These are phyloP conservation scores for Dyspetes luteomarginatus DNA, from an alignment of 2,888 invertebrate species.

Conservation along the genomic window DNA sequence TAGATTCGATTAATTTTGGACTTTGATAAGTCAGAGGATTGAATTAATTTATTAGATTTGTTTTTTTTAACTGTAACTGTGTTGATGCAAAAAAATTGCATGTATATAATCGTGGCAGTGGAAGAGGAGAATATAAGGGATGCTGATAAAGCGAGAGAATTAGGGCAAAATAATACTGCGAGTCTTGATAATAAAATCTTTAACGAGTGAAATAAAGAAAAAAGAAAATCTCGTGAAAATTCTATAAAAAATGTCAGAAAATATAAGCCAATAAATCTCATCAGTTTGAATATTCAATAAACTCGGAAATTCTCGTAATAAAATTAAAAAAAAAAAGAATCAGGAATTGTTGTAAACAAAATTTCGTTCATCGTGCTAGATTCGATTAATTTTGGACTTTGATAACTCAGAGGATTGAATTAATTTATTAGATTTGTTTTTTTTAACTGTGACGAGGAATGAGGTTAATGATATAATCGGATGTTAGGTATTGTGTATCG, in stretches of 20 bases:
- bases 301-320: too few relatives aligned
- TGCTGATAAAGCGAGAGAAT: not conserved
- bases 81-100: slow-evolving; percentile 36
- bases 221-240: not conserved
- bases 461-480: not conserved
- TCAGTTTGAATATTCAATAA: too few relatives aligned
- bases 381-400: not conserved
- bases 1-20: not conserved
- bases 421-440: too few relatives aligned
- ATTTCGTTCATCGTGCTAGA: not conserved
- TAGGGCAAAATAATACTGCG: too few relatives aligned
- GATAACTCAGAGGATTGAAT: not conserved
- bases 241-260: too few relatives aligned
- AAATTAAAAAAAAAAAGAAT: not conserved
- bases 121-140: not conserved
- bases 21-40: not conserved
- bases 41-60: too few relatives aligned
- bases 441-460: too few relatives aligned
- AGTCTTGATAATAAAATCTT: too few relatives aligned
- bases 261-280: too few relatives aligned
- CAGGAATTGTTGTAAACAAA: too few relatives aligned
- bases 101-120: not conserved
- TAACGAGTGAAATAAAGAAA: not conserved
- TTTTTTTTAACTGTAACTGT: too few relatives aligned
- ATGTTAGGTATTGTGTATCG: too few relatives aligned